These are phyloP conservation scores for Helogale parvula DNA, from an alignment of 2,113 vertebrate genomes.

Conservation along the genomic window DNA sequence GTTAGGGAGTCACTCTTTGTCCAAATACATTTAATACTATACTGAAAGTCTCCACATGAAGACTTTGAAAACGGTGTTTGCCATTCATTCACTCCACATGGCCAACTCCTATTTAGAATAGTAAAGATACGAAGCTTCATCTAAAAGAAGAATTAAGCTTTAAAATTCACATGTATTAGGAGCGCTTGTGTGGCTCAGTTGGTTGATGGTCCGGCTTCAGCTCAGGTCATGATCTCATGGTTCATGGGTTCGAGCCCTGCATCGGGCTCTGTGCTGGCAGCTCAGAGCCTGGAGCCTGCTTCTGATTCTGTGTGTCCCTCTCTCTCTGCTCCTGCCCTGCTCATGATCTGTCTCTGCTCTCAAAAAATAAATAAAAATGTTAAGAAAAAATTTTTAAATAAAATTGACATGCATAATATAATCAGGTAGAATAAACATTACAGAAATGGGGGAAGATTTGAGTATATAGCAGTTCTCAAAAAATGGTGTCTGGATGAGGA, in stretches of 20 bases:
- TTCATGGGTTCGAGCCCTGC: no score
- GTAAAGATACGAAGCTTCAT: constrained; percentile 4
- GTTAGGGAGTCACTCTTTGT: background rate
- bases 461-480: background rate
- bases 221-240: no score
- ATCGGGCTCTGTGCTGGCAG: no score
- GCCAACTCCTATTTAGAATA: background rate
- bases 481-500: background rate
- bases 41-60: background rate
- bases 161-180: background rate
- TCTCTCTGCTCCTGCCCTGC: no score
- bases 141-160: constrained; percentile 5
- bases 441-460: background rate
- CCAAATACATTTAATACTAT: background rate
- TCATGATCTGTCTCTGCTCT: no score
- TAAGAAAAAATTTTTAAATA: background rate
- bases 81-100: background rate
- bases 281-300: no score
- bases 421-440: background rate
- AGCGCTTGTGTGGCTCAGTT: no score
- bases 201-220: no score
- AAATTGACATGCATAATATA: background rate
- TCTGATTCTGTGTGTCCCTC: no score
- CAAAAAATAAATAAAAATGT: no score
- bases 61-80: background rate